Percentiles rank a stretch among this genome's conserved stretches.
phyloP scores from a whole-genome alignment of 2,113 vertebrate species.

The Sitta europaea region DNA sequence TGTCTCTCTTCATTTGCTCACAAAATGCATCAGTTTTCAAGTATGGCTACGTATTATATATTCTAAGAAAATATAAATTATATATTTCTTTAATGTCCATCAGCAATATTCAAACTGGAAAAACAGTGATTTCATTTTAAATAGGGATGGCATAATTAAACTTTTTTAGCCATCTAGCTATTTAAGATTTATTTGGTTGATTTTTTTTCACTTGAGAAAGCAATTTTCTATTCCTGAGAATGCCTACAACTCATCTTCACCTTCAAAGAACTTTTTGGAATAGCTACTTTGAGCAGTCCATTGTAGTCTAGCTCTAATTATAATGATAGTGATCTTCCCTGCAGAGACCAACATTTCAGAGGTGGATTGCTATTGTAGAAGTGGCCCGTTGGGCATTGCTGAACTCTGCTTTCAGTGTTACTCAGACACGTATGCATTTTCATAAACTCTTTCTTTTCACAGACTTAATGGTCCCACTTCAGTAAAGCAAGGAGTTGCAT shows the following conservation, averaged over 20 bases:
- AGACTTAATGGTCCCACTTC: background rate
- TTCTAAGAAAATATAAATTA: background rate
- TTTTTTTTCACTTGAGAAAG: background rate
- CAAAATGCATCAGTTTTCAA: background rate
- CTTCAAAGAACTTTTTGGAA: constrained; percentile 51
- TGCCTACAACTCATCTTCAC: constrained; percentile 15
- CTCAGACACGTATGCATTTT: background rate
- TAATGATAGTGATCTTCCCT: constrained; percentile 57
- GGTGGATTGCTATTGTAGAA: constrained; percentile 21
- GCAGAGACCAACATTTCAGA: constrained; percentile 40
- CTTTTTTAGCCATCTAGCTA: background rate
- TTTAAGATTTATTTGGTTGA: background rate
- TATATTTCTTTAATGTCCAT: background rate
- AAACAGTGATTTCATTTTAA: background rate
- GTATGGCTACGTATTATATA: background rate
- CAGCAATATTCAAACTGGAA: background rate
- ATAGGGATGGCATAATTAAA: background rate
- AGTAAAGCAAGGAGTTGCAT: background rate
- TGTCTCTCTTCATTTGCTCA: background rate
- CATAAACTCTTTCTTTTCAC: constrained; percentile 23
- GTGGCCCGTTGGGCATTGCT: constrained; percentile 34
- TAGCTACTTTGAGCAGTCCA: constrained; percentile 9
- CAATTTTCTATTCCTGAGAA: constrained; percentile 23
- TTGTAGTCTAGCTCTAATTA: constrained; percentile 42
- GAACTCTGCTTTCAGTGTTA: constrained; percentile 32